Conservation (phyloP, 2,113 vertebrate genomes). For the Todiramphus saurophagus region DNA sequence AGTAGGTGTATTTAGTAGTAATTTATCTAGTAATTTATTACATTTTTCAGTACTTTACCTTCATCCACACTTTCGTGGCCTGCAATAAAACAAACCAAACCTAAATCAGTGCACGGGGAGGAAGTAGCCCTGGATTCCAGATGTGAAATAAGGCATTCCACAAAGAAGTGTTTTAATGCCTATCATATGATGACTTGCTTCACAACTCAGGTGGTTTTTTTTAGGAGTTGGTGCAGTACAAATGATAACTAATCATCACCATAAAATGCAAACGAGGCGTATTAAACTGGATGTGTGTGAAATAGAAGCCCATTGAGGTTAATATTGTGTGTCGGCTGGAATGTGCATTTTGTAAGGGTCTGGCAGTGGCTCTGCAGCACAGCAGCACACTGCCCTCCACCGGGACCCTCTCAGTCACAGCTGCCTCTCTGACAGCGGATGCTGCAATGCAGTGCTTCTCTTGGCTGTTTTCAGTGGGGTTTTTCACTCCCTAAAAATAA, state of each 20-base stretch:
- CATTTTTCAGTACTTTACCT: neutral
- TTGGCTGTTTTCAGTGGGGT: neutral
- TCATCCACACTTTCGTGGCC: neutral
- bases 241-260: neutral
- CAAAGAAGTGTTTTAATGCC: neutral
- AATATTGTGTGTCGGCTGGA: neutral
- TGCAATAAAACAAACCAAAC: neutral
- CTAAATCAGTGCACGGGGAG: neutral
- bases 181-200: neutral
- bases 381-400: constrained; percentile 34
- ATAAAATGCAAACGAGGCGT: neutral
- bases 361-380: neutral
- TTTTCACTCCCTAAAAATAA: neutral
- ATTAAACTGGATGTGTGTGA: neutral
- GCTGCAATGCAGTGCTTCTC: neutral
- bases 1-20: neutral
- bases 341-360: neutral
- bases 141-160: neutral
- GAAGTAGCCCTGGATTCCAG: neutral
- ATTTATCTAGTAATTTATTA: too few relatives aligned
- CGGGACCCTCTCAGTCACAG: neutral
- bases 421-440: fast-evolving
- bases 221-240: neutral
- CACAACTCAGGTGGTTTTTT: neutral
- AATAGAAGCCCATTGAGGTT: neutral